Base-by-base conservation (phyloP, 2,113 vertebrate species). In the Paramisgurnus dabryanus region DNA sequence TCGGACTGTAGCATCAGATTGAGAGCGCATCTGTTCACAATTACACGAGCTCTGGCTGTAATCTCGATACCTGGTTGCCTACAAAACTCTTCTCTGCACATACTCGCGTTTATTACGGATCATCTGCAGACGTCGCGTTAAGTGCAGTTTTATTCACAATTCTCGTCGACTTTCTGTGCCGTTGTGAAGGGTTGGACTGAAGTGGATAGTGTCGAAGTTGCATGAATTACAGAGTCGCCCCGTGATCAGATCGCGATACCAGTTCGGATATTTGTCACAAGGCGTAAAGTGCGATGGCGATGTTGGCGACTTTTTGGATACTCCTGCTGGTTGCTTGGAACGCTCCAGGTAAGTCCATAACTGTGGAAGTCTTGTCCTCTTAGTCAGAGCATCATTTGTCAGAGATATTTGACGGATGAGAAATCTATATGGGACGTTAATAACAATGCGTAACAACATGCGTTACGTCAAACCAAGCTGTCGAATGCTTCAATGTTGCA, bases 181-280 rank as follows among this genome's bases (percentile, higher is more conserved):
- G 13, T 73, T 68, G 73, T 53, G 60, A 61, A 68, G 74, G 84
- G 79, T n/a, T 76, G 60, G 50, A 68, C 43, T 78, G 85, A 74
- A 80, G 86, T 84, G 87, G 88, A 88, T 89, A 89, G 88, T 88
- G 82, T 87, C 83, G 88, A 91, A 92, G 88, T 93, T 92, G 88
- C 88, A 87, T 90, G 91, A 88, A 80, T 86, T 86, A 86, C 78
- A 85, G 86, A 83, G 84, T 88, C 84, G 76, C 60, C 77, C 86
- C 83, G 66, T 77, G 85, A 34, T 34, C 81, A 89, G 88, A 90
- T 84, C 76, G 70, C 49, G 79, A 82, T 86, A 87, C 81, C 75
- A 86, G 83, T 80, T 87, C 88, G 90, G 88, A 88, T 87, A 89
- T 88, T 87, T 87, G 89, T 66, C 58, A 41, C 67, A 80, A 73